Conservation (phyloP, 2,888 invertebrate genomes). For the Argyresthia albistria region DNA sequence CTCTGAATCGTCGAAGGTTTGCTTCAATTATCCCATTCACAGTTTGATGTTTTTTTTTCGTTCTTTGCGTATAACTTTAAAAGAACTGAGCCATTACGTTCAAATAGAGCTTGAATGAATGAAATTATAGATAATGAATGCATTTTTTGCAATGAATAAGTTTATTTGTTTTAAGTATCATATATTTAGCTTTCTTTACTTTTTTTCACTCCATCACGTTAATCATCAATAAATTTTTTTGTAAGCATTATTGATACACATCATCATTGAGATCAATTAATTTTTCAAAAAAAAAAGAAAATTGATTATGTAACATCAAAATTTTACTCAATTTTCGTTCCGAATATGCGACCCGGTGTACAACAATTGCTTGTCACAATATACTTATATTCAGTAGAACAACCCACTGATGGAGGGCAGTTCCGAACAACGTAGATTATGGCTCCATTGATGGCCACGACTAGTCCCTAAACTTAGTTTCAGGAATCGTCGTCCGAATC, state of each 20-base stretch:
- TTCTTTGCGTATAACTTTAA: not conserved
- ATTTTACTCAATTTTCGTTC: not conserved
- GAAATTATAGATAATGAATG: not conserved
- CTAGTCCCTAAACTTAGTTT: slow-evolving; percentile 19
- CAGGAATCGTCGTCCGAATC: slow-evolving; percentile 7
- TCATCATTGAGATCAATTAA: not conserved
- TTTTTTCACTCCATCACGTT: not conserved
- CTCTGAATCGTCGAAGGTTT: not conserved
- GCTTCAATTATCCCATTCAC: not conserved
- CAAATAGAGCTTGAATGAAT: too few species aligned
- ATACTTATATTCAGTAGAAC: not conserved
- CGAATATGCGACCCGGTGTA: not conserved
- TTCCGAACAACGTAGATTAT: slow-evolving; percentile 26
- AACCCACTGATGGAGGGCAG: slow-evolving; percentile 20
- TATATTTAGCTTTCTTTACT: not conserved
- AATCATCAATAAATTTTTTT: not conserved
- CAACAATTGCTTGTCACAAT: not conserved
- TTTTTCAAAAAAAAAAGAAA: too few species aligned
- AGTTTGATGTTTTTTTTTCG: not conserved
- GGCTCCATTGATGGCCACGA: slow-evolving; percentile 27
- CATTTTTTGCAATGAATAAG: not conserved
- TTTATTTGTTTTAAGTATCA: not conserved
- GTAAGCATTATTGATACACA: not conserved
- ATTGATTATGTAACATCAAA: not conserved
- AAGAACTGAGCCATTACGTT: not conserved